Evolutionary conservation across 1,140 invertebrate species (phyloP), one percentile per base, ranked within the genome.

Genomic region (Macrobrachium rosenbergii): DNA sequence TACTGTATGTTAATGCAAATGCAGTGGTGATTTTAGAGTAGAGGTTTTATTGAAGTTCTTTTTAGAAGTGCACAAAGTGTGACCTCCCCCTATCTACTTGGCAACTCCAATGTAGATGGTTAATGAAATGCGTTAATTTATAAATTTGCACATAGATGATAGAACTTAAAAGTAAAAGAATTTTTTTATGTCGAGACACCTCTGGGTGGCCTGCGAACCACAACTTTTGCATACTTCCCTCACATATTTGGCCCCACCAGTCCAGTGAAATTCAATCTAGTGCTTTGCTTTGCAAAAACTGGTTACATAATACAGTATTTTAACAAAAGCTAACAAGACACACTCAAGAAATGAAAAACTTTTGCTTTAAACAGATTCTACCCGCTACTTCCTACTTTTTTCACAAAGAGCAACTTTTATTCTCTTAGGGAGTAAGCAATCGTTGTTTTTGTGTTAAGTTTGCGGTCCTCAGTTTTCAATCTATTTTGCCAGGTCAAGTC

Each of bases 71-170:
- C 69, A 73, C 77, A 81, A 87, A 75, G 77, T 37, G 21, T 75
- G 85, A 89, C 79, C 89, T 89, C 89, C 89, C 87, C 89, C 89
- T 89, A 89, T 89, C 87, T 89, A 89, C 89, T 89, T 89, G 89
- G 84, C 89, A 88, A 69, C n/a, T 72, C 78, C 59, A 59, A 28
- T 64, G 73, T 87, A 75, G 59, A 76, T 79, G 76, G 79, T 86
- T 86, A 86, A 62, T 69, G 37, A 86, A 78, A 76, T 82, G 78
- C 75, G 59, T 75, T 81, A 81, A 81, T 67, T 87, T 87, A 87
- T 87, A 82, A 78, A 59, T 87, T 67, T 87, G 84, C 84, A 87
- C 78, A 23, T 87, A 82, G 78, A 63, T 81, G 62, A 76, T 76
- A 75, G 69, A 37, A 58, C 60, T 17, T 23, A 62, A 28, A n/a